Evolutionary conservation across 2,113 vertebrate species (phyloP).

Genomic region (Microtus ochrogaster): DNA sequence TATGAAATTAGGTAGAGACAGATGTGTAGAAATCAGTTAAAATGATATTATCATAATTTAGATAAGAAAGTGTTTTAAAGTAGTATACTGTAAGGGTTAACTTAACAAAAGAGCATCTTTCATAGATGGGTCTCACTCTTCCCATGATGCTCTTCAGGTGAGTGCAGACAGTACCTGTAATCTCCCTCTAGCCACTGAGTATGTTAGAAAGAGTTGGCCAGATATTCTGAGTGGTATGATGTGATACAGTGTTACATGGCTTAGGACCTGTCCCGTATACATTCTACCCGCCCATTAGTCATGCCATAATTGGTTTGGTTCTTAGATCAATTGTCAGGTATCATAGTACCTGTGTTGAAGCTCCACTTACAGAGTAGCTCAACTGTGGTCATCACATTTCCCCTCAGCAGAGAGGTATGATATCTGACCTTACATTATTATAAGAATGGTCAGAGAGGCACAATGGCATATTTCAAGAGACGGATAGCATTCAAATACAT

Average conservation of each 20-base stretch:
- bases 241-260: not conserved
- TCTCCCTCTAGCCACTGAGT: not conserved
- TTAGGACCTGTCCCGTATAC: not conserved
- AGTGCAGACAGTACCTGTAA: not conserved
- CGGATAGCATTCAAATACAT: not conserved
- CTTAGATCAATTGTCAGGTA: not conserved
- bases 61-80: conserved; percentile 24
- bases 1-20: not conserved
- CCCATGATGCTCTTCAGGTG: not conserved
- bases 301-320: not conserved
- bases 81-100: not conserved
- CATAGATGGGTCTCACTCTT: not conserved
- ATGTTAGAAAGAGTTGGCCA: not conserved
- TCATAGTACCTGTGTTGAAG: not conserved
- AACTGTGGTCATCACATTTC: not conserved
- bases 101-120: not conserved
- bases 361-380: not conserved
- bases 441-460: not conserved
- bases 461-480: not conserved
- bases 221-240: not conserved
- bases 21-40: not conserved
- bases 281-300: not conserved
- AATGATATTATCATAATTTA: not conserved
- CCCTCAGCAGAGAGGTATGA: too few species aligned
- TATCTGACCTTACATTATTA: not conserved